phyloP scores from a whole-genome alignment of 1,140 invertebrate species.

The Contarinia nasturtii region DNA sequence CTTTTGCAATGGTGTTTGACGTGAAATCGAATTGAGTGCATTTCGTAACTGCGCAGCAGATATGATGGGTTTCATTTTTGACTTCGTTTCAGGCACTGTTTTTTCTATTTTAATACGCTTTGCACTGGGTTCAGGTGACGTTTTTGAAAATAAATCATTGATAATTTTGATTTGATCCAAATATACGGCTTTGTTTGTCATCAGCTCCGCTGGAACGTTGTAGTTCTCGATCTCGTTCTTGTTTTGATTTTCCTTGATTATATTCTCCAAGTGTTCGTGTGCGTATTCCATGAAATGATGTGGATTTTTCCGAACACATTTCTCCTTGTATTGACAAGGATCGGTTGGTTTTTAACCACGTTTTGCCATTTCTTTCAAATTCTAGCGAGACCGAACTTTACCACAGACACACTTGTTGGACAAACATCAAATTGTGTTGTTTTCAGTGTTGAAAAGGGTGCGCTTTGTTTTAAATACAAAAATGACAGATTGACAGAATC shows the following conservation, averaged over 20 bases:
- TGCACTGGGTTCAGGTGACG: not conserved
- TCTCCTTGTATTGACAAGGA: constrained; percentile 42
- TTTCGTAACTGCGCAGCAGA: no score
- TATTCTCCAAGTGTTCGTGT: constrained; percentile 40
- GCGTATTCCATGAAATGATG: constrained; percentile 60
- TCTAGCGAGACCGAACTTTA: no score
- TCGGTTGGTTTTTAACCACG: constrained; percentile 4
- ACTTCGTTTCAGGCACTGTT: constrained; percentile 7
- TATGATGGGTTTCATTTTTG: no score
- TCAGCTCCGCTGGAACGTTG: constrained; percentile 23
- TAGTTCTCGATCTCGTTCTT: no score
- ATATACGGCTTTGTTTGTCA: constrained; percentile 22
- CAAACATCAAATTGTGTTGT: no score
- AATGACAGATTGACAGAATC: no score
- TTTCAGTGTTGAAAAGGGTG: no score
- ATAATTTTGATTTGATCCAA: constrained; percentile 31
- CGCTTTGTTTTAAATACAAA: no score
- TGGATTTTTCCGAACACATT: constrained; percentile 65
- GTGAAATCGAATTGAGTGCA: no score
- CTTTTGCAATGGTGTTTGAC: constrained; percentile 29
- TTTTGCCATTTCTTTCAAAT: no score
- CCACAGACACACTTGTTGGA: no score
- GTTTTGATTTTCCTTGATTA: constrained; percentile 14
- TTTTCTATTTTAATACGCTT: not conserved
- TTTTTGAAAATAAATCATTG: constrained; percentile 6